Conservation (phyloP, 2,113 vertebrate species). For the Marmota flaviventris region DNA sequence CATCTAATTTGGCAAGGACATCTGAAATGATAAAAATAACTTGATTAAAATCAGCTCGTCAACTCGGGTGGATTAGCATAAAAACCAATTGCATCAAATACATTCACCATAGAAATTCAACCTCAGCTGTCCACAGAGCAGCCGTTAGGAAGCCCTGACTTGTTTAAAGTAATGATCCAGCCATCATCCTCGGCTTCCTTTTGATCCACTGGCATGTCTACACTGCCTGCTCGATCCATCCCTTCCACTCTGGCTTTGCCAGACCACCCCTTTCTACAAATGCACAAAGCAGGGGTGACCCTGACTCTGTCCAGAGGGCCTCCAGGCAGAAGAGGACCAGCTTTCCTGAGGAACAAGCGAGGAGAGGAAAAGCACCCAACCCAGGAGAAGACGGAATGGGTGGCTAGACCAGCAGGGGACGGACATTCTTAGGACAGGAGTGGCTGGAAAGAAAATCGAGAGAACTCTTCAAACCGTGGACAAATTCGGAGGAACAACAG, state of each 20-base stretch:
- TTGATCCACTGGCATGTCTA: background rate
- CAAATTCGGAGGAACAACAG: accelerated
- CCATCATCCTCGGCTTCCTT: background rate
- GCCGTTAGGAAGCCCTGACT: too few relatives aligned
- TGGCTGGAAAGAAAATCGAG: background rate
- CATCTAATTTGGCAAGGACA: background rate
- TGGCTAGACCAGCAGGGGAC: accelerated
- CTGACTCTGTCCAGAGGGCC: too few relatives aligned
- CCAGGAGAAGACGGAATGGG: accelerated
- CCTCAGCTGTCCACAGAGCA: accelerated
- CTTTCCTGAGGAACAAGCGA: too few relatives aligned
- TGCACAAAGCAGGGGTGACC: background rate
- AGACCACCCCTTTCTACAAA: background rate
- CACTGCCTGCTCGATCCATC: accelerated
- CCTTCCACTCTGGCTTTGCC: background rate
- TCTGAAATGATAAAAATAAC: background rate
- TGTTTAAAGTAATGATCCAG: background rate
- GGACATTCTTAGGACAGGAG: background rate
- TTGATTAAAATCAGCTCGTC: background rate
- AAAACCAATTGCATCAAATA: background rate
- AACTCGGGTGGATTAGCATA: background rate
- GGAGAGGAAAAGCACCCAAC: background rate
- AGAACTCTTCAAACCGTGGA: accelerated
- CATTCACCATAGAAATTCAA: background rate
- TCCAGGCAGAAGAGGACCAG: background rate